Conservation (phyloP, 2,113 vertebrate species). For the Thamnaconus septentrionalis region DNA sequence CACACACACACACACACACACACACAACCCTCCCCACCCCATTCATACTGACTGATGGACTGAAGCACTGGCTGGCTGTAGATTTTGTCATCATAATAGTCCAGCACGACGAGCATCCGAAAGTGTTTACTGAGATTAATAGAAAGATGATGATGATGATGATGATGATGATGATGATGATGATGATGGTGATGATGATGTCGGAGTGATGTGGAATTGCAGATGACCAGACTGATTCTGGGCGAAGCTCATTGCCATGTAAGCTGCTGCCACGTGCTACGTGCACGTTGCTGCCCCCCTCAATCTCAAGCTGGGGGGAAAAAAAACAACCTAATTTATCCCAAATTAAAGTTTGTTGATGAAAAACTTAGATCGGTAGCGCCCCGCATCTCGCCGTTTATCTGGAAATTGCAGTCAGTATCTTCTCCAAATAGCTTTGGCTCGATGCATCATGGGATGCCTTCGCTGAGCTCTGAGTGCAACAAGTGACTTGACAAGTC, state of each 20-base stretch:
- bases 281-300: too few relatives aligned
- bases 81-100: conserved; percentile 31
- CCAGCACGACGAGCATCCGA: conserved; percentile 20
- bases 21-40: neutral
- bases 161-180: too few relatives aligned
- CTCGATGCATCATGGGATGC: too few relatives aligned
- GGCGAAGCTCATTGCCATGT: neutral
- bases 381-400: neutral
- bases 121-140: conserved; percentile 52
- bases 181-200: neutral
- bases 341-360: neutral
- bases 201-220: conserved; percentile 6
- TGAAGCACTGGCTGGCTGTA: conserved; percentile 19
- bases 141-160: conserved; percentile 20
- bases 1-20: too few relatives aligned
- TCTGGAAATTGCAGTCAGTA: neutral
- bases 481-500: conserved; percentile 2
- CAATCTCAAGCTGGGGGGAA: too few relatives aligned
- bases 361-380: neutral
- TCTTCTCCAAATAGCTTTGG: neutral
- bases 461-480: too few relatives aligned
- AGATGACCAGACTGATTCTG: conserved; percentile 2
- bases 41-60: conserved; percentile 30
- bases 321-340: neutral
- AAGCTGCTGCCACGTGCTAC: neutral